Evolutionary conservation across 2,797 vertebrate genomes (phyloP), one percentile per base, ranked within the genome.

Genomic region (Sebastes minor): DNA sequence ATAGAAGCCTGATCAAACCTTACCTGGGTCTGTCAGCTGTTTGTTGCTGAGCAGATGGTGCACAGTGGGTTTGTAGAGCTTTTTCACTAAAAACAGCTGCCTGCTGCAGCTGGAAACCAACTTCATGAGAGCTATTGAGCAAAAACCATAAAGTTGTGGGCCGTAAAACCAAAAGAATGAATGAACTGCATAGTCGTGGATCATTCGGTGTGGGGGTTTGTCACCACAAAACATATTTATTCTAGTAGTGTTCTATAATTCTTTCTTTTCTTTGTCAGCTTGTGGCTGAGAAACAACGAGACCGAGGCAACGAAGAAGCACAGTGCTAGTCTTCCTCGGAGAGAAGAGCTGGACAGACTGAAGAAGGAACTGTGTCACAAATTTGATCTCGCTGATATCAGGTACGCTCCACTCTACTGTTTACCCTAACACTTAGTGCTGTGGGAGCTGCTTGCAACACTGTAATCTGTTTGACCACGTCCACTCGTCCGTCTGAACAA

Each of bases 281-380:
- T 95, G 69, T 99, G 99, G 99, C 87, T 99, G 86, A 96, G 94
- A 81, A 96, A 92, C 76, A 97, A 98, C 8, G 96, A 96, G 83
- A 78, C 94, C 2, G 91, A 92, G 78, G 98, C 98, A 4, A 74
- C 92, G 3, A 95, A 95, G 90, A 99, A 97, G 86, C 92, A 97
- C 88, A 94, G 84, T 10, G 95, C 91, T 13, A 99, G 98, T 90
- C 91, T 98, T 77, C 97, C 98, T 0, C 96, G 96, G 56, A 94
- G 98, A 73, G 95, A 96, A 82, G 98, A 99, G 85, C 93, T 99
- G 13, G 93, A 94, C 38, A 95, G 97, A 65, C 95, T 99, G 85
- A 98, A 97, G 93, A 86, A 76, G 55, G 96, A 97, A 32, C 95
- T 99, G 6, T 96, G 94, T 77, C 89, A 73, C 60, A 96, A 93